Evolutionary conservation across 2,888 invertebrate species (phyloP).

Genomic region (Salticus scenicus): DNA sequence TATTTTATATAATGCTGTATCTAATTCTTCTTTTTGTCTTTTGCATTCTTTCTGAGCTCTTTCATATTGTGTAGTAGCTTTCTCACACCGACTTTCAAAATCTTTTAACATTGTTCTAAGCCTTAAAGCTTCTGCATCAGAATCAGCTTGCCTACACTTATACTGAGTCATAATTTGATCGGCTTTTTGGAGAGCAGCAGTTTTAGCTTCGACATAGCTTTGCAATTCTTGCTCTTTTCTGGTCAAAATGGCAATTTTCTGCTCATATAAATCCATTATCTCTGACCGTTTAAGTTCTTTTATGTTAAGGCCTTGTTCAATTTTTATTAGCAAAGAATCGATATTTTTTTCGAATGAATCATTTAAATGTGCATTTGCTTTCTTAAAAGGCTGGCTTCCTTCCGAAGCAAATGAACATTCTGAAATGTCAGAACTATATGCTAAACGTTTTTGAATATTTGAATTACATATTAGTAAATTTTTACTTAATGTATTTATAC

Average conservation of each 20-base stretch:
- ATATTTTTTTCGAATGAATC: conserved; percentile 21
- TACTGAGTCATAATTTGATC: conserved; percentile 55
- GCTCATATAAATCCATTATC: conserved; percentile 66
- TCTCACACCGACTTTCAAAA: conserved; percentile 42
- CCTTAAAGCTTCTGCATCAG: conserved; percentile 46
- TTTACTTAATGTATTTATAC: conserved; percentile 41
- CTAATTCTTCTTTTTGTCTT: conserved; percentile 21
- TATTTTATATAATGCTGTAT: conserved; percentile 21
- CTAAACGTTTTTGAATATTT: conserved; percentile 4
- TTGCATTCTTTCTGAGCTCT: conserved; percentile 13
- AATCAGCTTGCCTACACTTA: conserved; percentile 56
- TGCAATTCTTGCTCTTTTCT: conserved; percentile 61
- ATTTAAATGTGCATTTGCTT: background rate
- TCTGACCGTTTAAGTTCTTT: conserved; percentile 62
- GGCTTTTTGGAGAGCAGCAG: conserved; percentile 55
- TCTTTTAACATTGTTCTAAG: conserved; percentile 55
- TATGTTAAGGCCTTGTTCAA: conserved; percentile 57
- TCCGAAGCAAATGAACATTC: background rate
- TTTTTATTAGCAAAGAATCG: conserved; percentile 34
- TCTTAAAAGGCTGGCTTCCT: conserved; percentile 12
- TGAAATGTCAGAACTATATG: conserved; percentile 13
- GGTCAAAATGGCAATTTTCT: conserved; percentile 58
- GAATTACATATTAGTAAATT: conserved; percentile 18
- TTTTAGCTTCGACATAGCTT: conserved; percentile 53
- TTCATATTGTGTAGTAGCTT: background rate